Base-by-base conservation (phyloP, 2,888 invertebrate species). In the Melanargia galathea region DNA sequence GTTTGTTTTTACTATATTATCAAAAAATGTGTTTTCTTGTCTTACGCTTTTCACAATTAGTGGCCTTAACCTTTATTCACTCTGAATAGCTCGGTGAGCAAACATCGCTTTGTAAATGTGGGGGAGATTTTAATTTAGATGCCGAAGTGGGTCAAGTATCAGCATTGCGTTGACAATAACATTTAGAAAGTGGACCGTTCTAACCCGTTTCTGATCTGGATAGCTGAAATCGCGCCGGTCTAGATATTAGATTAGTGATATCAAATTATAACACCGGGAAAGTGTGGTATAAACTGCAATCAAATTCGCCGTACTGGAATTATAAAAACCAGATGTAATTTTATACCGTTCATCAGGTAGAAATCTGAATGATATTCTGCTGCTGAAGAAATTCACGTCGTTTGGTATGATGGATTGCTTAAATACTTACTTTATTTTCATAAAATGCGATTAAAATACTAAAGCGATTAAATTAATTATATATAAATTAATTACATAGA, bases 61-160 rank as follows among this genome's bases (percentile, higher is more conserved):
- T 35, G 20, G 35, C 16, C 49, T 38, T 57, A 60, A 60, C 57
- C 63, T 63, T 60, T 63, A 60, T 66, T 63, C 38, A 13, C 35
- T 52, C 33, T 58, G 48, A 57, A 63, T 48, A 48, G 48, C 24
- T 48, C 57, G 54, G 43, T 57, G 54, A 60, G 51, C 43, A 54
- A 51, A 52, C 20, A 54, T 45, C 51, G 51, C 11, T 11, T 60
- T 61, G 54, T 64, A 58, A 64, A 58, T 64, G 33, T 61, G 52
- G 46, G 18, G 57, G 57, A 57, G 57, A 45, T 54, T 54, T 35
- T 54, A 65, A 33, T 64, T 62, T 60, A 63, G 60, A 66, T 60
- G 65, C 59, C 63, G 71, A 74, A 66, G 71, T 74, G 64, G 75
- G 73, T 73, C 75, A 73, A 72, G 73, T 71, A 62, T 67, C 66